Evolutionary conservation across 2,797 vertebrate genomes (phyloP), one percentile per base, ranked within the genome.

Genomic region (Acipenser transmontanus): DNA sequence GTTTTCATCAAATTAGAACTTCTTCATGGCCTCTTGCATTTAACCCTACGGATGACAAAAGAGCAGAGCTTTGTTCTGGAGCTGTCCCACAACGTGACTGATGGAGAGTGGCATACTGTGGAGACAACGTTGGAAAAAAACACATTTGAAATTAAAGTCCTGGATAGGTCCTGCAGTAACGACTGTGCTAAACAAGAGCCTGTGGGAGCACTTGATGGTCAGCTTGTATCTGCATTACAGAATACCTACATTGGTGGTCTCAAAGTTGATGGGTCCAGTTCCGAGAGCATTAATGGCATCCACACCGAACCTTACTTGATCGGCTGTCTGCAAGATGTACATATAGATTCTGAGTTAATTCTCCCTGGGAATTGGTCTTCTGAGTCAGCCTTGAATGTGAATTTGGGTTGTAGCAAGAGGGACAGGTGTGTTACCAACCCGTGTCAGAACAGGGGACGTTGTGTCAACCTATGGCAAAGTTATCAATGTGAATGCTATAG

Each of bases 281-380:
- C 56, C 57, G 70, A 14, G 61, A 71, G 68, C 65, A 47, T 68
- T 64, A 70, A 73, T 65, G 63, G 72, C 10, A 60, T 47, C 11
- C 79, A 66, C 48, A 70, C 73, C 11, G 70, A 81, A 66, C 79
- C 88, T 67, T 81, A 84, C 1, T 95, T 98, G 81, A 83, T 96
- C 61, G 95, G 96, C 78, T 99, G 96, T 80, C 89, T 98, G 81
- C 88, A 82, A 75, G 96, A 99, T 65, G 84, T 98, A 78, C 84
- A 80, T 72, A 88, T 97, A 80, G 93, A 94, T 82, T 85, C 80
- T 65, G 87, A 87, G 78, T 76, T 85, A 59, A 62, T 97, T 71
- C 90, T 90, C 63, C 85, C 82, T 0, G 88, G 89, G 76, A 83
- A 85, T 47, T 74, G 89, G 70, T 78, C 85, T 52, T 80, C 79